Conservation (phyloP, 2,113 vertebrate species). For the Bettongia penicillata region DNA sequence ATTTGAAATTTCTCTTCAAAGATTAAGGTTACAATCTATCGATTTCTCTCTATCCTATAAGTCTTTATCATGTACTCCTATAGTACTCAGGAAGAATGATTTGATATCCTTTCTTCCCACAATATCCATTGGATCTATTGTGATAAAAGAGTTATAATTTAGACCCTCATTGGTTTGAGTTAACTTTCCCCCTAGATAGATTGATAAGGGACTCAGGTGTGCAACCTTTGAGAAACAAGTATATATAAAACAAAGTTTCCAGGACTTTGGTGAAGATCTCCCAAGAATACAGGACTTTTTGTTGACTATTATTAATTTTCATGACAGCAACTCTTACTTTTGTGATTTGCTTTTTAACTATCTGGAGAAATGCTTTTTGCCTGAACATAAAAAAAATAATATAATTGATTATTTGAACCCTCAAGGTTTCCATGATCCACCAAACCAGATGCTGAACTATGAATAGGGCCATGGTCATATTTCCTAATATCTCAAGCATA, state of each 20-base stretch:
- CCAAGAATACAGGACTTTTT: not conserved
- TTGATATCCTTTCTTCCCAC: not conserved
- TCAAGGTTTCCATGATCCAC: not conserved
- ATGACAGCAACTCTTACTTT: not conserved
- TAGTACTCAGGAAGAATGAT: not conserved
- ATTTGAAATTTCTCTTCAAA: not conserved
- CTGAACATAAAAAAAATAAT: not conserved
- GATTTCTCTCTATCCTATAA: not conserved
- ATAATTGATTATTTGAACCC: not conserved
- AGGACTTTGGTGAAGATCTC: not conserved
- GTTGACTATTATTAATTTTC: not conserved
- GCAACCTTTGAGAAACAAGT: not conserved
- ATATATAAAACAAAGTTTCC: not conserved
- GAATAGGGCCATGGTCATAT: not conserved
- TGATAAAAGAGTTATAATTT: not conserved
- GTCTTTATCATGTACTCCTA: not conserved
- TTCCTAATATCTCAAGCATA: not conserved
- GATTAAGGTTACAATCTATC: not conserved
- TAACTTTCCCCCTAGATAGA: not conserved
- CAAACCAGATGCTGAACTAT: not conserved
- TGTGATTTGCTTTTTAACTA: not conserved
- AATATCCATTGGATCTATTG: not conserved
- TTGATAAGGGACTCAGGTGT: not conserved
- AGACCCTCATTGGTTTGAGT: not conserved
- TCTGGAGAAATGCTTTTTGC: not conserved